phyloP scores from a whole-genome alignment of 2,113 vertebrate genomes.

The Albula glossodonta region DNA sequence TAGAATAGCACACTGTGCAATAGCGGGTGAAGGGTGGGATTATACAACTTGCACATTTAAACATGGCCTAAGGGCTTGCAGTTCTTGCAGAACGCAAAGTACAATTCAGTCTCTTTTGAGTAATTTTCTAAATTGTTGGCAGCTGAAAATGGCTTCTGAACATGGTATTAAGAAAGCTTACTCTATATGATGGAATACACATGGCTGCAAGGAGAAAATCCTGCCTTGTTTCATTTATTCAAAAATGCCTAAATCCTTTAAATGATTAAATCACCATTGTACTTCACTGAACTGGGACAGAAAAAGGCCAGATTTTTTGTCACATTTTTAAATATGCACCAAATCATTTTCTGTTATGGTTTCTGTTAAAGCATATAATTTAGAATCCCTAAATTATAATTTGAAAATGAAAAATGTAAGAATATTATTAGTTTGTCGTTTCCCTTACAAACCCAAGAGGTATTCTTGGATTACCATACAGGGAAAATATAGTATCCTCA shows the following conservation, averaged over 20 bases:
- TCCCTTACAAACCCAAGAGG: neutral
- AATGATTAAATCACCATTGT: constrained; percentile 15
- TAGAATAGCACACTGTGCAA: constrained; percentile 15
- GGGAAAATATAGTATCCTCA: neutral
- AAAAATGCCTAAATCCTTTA: constrained; percentile 30
- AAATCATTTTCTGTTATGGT: neutral
- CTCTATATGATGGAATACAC: constrained; percentile 29
- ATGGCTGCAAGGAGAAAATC: neutral
- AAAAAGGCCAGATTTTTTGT: constrained; percentile 1
- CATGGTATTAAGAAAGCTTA: constrained; percentile 11
- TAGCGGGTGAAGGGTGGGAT: constrained; percentile 15
- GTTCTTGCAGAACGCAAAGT: constrained; percentile 17
- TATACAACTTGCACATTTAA: constrained; percentile 29
- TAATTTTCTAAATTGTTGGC: constrained; percentile 42
- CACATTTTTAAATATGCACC: neutral
- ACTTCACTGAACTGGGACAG: constrained; percentile 9
- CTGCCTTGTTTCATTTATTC: constrained; percentile 36
- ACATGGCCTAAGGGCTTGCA: constrained; percentile 27
- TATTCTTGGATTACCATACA: neutral
- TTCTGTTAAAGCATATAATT: too few relatives aligned
- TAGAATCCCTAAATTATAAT: neutral
- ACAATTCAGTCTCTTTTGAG: constrained; percentile 31
- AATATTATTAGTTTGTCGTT: neutral
- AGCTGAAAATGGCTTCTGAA: constrained; percentile 30
- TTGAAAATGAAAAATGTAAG: neutral